Conservation (phyloP, 2,888 invertebrate genomes). For the Aradus depressus region DNA sequence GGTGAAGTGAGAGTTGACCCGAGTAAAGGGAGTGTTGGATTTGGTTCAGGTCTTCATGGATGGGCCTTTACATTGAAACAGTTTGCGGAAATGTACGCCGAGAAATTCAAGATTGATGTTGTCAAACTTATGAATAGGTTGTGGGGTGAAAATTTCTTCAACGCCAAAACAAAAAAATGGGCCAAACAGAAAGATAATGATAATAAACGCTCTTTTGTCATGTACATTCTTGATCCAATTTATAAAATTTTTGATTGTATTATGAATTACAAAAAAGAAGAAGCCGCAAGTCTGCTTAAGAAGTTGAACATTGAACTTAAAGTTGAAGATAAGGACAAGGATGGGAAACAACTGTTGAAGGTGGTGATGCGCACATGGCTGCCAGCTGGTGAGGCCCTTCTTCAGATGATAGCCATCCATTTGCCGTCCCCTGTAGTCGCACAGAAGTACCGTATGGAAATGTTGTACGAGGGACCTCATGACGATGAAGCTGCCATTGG, state of each 20-base stretch:
- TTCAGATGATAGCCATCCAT: constrained; percentile 99
- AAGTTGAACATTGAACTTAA: constrained; percentile 88
- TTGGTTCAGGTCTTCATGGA: constrained; percentile 98
- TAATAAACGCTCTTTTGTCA: constrained; percentile 95
- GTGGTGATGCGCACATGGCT: constrained; percentile 98
- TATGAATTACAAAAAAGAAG: constrained; percentile 94
- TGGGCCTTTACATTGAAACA: constrained; percentile 99
- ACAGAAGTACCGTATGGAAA: constrained; percentile 98
- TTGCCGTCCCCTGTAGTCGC: constrained; percentile 97
- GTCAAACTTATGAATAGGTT: constrained; percentile 93
- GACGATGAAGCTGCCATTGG: constrained; percentile 92
- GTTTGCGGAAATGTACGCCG: constrained; percentile 97
- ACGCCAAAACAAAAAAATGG: constrained; percentile 96
- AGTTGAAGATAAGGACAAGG: constrained; percentile 91
- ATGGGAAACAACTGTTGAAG: constrained; percentile 92
- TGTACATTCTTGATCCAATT: constrained; percentile 98
- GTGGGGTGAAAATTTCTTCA: constrained; percentile 99
- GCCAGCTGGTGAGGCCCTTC: constrained; percentile 97
- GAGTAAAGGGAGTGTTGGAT: constrained; percentile 96
- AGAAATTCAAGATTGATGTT: constrained; percentile 95
- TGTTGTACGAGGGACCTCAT: constrained; percentile 96
- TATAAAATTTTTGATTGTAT: constrained; percentile 81
- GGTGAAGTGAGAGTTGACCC: constrained; percentile 97
- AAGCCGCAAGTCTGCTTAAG: constrained; percentile 72
- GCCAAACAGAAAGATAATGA: constrained; percentile 78